Base-by-base conservation (phyloP, 2,888 invertebrate species). In the Thelaira solivaga region DNA sequence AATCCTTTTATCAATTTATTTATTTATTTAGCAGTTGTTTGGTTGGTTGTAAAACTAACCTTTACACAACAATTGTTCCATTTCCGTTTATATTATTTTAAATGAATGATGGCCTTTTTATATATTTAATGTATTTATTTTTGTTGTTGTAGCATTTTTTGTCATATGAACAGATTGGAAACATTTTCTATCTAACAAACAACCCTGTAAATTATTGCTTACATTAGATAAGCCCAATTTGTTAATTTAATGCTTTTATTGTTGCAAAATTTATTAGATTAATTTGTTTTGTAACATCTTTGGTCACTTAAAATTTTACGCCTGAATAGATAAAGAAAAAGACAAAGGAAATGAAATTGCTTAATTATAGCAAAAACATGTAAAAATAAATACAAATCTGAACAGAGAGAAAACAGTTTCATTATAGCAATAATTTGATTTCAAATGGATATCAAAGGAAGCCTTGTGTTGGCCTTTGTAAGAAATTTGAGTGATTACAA, bases 31-130 rank as follows among this genome's bases (percentile, higher is more conserved):
- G 57, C 76, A 68, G 22, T 59, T 62, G 74, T 62, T 76, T 31
- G 24, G 43, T 43, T 59, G 47, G 6, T 36, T 57, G 47, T 55
- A 22, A 55, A 55, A 65, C 29, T 53, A 67, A 74, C 31, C 57
- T 41, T 36, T 51, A 39, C 11, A 53, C 20, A 82, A 53, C 84
- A 82, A 84, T 83, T 83, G 85, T 83, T 83, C 47, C 81, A 82
- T 82, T 84, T 86, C 85, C 84, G 84, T 80, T 83, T 13, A 61
- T 16, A 53, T 8, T 49, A 1, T 10, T 29, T 8, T 13, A 24
- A 41, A 72, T 55, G 10, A 26, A 39, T 51, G 11, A 5, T 41
- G 13, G 34, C 11, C 61, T 22, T 22, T 26, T 36, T 34, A 3
- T 49, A 43, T 26, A 39, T 31, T 55, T 29, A 1, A 1, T 7